These are phyloP conservation scores for Notiomystis cincta DNA, from an alignment of 2,113 vertebrate genomes.

Conservation along the genomic window DNA sequence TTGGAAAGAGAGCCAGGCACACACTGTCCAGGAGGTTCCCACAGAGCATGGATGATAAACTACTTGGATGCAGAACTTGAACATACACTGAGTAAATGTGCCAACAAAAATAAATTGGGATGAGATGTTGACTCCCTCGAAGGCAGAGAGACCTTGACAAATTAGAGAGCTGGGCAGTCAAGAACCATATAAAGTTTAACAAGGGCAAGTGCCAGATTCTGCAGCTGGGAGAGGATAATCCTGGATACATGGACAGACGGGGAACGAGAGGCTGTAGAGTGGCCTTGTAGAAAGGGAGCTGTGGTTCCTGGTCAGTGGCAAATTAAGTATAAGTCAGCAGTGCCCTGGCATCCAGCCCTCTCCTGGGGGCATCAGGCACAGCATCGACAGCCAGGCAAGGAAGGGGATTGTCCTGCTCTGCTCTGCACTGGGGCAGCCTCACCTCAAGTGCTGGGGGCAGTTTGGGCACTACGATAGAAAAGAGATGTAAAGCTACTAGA, in stretches of 20 bases:
- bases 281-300: not conserved
- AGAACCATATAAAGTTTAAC: not conserved
- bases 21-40: not conserved
- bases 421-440: fast-evolving
- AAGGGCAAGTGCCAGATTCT: not conserved
- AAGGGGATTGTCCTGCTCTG: fast-evolving
- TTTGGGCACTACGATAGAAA: not conserved
- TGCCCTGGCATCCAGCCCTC: not conserved
- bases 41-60: not conserved
- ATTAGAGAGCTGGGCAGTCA: not conserved
- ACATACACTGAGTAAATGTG: not conserved
- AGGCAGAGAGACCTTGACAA: not conserved
- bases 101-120: not conserved
- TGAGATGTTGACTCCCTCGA: not conserved
- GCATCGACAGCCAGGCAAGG: fast-evolving
- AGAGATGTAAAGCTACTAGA: not conserved
- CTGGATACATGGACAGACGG: too few relatives aligned
- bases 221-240: not conserved
- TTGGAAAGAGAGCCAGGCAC: not conserved
- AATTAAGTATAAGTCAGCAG: not conserved
- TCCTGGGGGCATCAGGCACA: not conserved
- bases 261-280: fast-evolving
- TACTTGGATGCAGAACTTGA: not conserved
- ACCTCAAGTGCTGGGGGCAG: not conserved
- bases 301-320: not conserved